Percentiles rank a stretch among this genome's conserved stretches.
phyloP scores from a whole-genome alignment of 2,888 invertebrate species.

The Oligia fasciuncula region DNA sequence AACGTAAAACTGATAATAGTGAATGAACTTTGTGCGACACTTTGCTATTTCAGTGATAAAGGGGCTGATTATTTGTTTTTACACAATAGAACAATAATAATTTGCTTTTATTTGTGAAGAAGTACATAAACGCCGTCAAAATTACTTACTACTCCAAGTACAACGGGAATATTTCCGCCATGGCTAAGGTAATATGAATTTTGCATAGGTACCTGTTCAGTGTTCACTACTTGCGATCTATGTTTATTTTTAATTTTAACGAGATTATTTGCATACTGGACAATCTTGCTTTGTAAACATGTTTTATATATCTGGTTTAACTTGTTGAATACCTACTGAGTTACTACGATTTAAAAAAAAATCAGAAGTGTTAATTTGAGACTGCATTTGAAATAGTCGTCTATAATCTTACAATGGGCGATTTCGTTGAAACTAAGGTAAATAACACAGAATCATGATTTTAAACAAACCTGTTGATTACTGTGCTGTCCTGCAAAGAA shows the following conservation, averaged over 20 bases:
- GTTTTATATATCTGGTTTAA: constrained; percentile 37
- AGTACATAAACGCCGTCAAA: constrained; percentile 84
- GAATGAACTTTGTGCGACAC: constrained; percentile 57
- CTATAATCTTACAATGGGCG: constrained; percentile 68
- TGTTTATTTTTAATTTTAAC: constrained; percentile 46
- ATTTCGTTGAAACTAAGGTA: constrained; percentile 70
- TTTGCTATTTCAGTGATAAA: constrained; percentile 65
- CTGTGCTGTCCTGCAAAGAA: neutral
- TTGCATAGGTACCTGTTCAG: constrained; percentile 67
- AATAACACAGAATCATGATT: neutral
- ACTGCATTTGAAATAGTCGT: constrained; percentile 3
- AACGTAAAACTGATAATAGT: constrained; percentile 56
- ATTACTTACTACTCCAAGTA: constrained; percentile 92
- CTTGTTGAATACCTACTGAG: constrained; percentile 34
- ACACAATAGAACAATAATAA: constrained; percentile 10
- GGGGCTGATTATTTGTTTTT: constrained; percentile 51
- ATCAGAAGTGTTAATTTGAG: constrained; percentile 3
- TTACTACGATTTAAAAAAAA: constrained; percentile 24
- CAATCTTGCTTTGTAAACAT: constrained; percentile 64
- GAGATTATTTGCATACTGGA: constrained; percentile 78
- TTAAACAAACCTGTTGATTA: constrained; percentile 34
- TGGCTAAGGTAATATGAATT: constrained; percentile 91
- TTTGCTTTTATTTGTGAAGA: constrained; percentile 51
- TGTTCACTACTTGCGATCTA: constrained; percentile 62
- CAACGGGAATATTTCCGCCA: constrained; percentile 92